Conservation (phyloP, 1,140 invertebrate species). For the Solen grandis region DNA sequence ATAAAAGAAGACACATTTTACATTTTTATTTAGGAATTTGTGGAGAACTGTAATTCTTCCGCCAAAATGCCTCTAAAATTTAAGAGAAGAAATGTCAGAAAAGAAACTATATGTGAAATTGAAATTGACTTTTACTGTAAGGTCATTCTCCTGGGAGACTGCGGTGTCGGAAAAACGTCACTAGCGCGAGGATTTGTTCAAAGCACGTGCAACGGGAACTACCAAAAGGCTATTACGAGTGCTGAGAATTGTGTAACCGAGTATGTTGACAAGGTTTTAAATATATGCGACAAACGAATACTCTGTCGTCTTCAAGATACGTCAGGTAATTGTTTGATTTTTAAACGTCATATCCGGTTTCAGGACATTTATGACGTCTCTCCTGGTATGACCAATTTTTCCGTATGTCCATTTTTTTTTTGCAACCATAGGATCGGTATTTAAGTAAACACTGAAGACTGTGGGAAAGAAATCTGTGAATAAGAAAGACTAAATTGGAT, state of each 20-base stretch:
- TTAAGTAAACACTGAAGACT: no score
- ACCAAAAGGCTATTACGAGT: not conserved
- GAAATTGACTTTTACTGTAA: slow-evolving; percentile 30
- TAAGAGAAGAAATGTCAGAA: not conserved
- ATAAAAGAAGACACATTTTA: no score
- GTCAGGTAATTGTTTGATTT: slow-evolving; percentile 39
- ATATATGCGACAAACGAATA: not conserved
- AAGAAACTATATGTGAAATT: slow-evolving; percentile 4
- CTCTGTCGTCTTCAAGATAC: slow-evolving; percentile 36
- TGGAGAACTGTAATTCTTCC: no score
- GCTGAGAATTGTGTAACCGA: not conserved
- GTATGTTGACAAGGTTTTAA: slow-evolving; percentile 14
- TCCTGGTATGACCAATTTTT: no score
- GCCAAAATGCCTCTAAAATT: not conserved
- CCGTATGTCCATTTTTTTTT: no score
- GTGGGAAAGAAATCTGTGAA: no score
- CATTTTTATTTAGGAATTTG: no score
- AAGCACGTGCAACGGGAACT: not conserved
- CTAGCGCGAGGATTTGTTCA: not conserved
- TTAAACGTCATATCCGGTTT: no score
- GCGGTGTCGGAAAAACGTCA: slow-evolving; percentile 23
- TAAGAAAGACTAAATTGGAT: no score
- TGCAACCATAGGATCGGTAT: no score
- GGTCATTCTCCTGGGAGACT: slow-evolving; percentile 26
- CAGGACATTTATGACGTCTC: no score